Conservation (phyloP, 2,797 vertebrate species). For the Enteromius mattozi region DNA sequence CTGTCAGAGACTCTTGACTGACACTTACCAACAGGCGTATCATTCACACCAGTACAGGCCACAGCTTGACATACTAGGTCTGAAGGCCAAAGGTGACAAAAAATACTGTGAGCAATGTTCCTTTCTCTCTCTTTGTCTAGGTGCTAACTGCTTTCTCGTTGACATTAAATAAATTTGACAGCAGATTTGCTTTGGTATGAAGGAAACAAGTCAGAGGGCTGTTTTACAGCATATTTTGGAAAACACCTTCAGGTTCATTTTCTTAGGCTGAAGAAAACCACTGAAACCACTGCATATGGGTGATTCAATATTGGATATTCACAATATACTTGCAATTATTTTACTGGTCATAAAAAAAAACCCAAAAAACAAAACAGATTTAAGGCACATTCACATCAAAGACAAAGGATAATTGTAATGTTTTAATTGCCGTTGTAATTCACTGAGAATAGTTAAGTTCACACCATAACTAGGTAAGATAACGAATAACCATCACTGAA, state of each 20-base stretch:
- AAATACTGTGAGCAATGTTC: slow-evolving; percentile 19
- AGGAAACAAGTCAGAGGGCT: background rate
- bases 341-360: background rate
- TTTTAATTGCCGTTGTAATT: background rate
- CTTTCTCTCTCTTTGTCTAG: slow-evolving; percentile 23
- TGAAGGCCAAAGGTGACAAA: slow-evolving; percentile 41
- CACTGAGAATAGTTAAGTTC: background rate
- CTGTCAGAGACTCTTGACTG: slow-evolving; percentile 39
- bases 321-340: background rate
- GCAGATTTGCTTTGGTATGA: slow-evolving; percentile 12
- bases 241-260: slow-evolving; percentile 16
- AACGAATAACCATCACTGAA: background rate
- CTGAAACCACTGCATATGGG: background rate
- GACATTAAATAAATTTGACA: slow-evolving; percentile 37
- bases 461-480: background rate
- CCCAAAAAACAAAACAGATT: background rate
- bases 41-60: slow-evolving; percentile 47
- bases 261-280: too few relatives aligned
- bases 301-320: background rate
- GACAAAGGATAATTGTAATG: background rate
- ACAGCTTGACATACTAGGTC: slow-evolving; percentile 4
- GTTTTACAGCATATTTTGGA: slow-evolving; percentile 27
- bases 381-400: background rate
- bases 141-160: slow-evolving; percentile 34
- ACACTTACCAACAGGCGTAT: slow-evolving; percentile 34